Conservation (phyloP, 2,797 vertebrate genomes). For the Helicolenus hilgendorfi region DNA sequence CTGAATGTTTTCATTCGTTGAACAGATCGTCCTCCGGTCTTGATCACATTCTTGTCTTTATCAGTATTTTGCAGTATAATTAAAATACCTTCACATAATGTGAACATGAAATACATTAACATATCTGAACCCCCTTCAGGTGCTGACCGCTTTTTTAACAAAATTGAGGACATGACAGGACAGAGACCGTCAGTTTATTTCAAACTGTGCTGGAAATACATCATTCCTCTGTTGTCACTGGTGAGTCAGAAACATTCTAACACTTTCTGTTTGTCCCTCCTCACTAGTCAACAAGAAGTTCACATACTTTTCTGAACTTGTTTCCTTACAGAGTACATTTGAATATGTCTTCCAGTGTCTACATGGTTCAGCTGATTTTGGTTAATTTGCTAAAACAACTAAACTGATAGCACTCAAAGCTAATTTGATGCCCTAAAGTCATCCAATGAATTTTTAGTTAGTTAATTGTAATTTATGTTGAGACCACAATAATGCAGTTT, state of each 20-base stretch:
- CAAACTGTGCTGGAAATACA: conserved; percentile 84
- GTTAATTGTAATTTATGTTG: too few relatives aligned
- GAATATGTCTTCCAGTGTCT: neutral
- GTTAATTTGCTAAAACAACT: neutral
- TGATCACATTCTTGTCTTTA: too few relatives aligned
- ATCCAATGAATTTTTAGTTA: too few relatives aligned
- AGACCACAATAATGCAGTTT: too few relatives aligned
- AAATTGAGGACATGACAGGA: conserved; percentile 90
- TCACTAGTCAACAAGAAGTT: neutral
- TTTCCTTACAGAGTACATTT: neutral
- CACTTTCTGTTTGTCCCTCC: neutral
- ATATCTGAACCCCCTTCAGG: conserved; percentile 58
- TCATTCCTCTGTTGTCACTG: conserved; percentile 87
- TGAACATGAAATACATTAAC: neutral
- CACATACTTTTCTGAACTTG: neutral
- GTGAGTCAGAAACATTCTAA: conserved; percentile 61
- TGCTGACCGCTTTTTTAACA: conserved; percentile 81
- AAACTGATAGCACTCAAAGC: neutral
- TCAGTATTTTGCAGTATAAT: neutral
- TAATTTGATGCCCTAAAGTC: too few relatives aligned
- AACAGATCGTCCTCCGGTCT: too few relatives aligned
- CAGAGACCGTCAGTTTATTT: conserved; percentile 75
- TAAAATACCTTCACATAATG: too few relatives aligned
- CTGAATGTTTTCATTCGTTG: too few relatives aligned
- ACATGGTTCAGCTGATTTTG: neutral